Conservation (phyloP, 2,888 invertebrate species). For the Tribolium freemani region DNA sequence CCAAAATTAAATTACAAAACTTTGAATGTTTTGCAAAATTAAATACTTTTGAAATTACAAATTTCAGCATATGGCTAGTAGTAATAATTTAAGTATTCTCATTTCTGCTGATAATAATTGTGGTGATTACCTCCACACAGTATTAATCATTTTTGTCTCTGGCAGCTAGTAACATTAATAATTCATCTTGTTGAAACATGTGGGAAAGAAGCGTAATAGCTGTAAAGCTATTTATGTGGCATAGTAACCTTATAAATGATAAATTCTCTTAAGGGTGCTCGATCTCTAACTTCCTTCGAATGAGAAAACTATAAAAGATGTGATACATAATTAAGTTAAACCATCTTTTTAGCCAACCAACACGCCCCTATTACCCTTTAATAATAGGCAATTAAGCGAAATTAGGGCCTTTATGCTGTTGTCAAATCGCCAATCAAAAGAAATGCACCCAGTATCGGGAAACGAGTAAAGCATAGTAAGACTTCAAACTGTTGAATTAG, state of each 20-base stretch:
- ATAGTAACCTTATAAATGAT: background rate
- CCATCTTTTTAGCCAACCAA: background rate
- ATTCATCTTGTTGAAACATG: background rate
- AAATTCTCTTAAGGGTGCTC: background rate
- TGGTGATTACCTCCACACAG: no score
- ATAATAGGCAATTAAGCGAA: background rate
- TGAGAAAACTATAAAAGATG: background rate
- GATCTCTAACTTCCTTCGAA: background rate
- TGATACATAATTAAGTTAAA: slow-evolving; percentile 2
- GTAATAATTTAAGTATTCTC: background rate
- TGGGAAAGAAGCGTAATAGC: background rate
- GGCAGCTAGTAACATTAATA: background rate
- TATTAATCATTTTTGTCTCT: background rate
- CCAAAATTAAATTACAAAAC: background rate
- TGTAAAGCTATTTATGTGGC: background rate
- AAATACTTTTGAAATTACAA: background rate
- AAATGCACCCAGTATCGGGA: no score
- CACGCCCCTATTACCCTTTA: background rate
- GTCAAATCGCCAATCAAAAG: no score
- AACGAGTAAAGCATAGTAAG: no score
- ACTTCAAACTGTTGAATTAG: no score
- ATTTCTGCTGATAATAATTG: no score
- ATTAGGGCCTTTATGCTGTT: background rate
- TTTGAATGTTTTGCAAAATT: background rate
- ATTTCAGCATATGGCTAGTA: background rate